Percentiles rank a stretch among this genome's conserved stretches.
Evolutionary conservation across 2,797 vertebrate species (phyloP).

Genomic region (Diplodus sargus): DNA sequence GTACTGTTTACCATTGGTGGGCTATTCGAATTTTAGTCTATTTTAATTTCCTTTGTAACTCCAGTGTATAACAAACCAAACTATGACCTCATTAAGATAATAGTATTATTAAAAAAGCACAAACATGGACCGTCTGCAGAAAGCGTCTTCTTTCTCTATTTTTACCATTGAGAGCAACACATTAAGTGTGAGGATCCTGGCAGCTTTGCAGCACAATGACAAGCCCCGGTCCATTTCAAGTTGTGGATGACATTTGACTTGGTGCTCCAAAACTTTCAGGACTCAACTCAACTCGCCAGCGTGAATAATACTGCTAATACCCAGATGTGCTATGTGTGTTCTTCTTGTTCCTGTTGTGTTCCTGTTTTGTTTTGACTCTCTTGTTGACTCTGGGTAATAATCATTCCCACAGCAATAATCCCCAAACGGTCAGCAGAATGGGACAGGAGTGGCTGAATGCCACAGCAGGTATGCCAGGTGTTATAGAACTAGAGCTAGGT

Average conservation of each 20-base stretch:
- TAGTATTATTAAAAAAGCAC: constrained; percentile 99
- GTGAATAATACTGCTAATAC: constrained; percentile 79
- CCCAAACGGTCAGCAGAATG: constrained; percentile 78
- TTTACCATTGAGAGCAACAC: constrained; percentile 75
- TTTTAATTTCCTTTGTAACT: constrained; percentile 96
- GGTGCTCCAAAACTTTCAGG: constrained; percentile 77
- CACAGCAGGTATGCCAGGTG: constrained; percentile 77
- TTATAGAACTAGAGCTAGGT: constrained; percentile 79
- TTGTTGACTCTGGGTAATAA: constrained; percentile 85
- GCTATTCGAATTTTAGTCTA: constrained; percentile 92
- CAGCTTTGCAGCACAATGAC: constrained; percentile 75
- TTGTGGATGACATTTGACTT: constrained; percentile 59
- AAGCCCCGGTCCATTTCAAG: constrained; percentile 59
- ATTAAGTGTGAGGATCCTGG: constrained; percentile 72
- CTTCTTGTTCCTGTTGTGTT: constrained; percentile 81
- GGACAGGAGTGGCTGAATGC: constrained; percentile 72
- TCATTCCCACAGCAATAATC: constrained; percentile 86
- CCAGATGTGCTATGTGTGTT: constrained; percentile 83
- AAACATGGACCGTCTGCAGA: constrained; percentile 97
- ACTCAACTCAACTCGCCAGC: constrained; percentile 66
- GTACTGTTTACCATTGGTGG: constrained; percentile 99
- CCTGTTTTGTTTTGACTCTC: constrained; percentile 79
- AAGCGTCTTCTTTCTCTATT: constrained; percentile 89
- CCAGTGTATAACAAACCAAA: constrained; percentile 99
- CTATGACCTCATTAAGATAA: constrained; percentile 99